Base-by-base conservation (phyloP, 2,888 invertebrate genomes). In the Diarsia rubi region DNA sequence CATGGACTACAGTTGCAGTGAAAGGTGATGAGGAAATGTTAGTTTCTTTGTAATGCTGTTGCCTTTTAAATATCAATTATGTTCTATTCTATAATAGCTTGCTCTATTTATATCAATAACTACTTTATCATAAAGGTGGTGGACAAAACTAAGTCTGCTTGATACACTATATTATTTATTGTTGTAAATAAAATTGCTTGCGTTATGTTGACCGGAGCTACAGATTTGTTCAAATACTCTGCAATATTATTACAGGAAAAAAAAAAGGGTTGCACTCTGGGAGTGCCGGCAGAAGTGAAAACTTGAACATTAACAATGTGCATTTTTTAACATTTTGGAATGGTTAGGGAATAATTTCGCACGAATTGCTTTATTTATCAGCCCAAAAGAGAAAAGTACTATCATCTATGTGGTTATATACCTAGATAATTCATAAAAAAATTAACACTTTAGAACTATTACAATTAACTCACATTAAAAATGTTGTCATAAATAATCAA, bases 11-110 rank as follows among this genome's bases (percentile, higher is more conserved):
- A 37, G 37, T 37, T 63, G 0, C 8, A 76, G 63, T 70, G 54
- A 70, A 77, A 77, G 42, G 42, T 59, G 70, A 59, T 76, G 57
- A 44, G 0, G 76, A 62, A 54, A 69, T 75, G 8, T 42, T 42
- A 21, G 47, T 47, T 44, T 42, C 31, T 75, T 44, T 47, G 45
- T 21, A 60, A 75, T 37, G 24, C 27, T 62, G 8, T 52, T 60
- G 78, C 27, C 12, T 52, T 49, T 44, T 66, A 31, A n/a, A 24
- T 44, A 45, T 37, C 24, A 45, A 52, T 21, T n/a, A 31, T 37
- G 6, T 68, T 31, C 4, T 71, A 45, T 79, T 70, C 71, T n/a
- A 16, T 19, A 45, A 12, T 45, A 19, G 6, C 9, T 59, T 4
- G 19, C 19, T 42, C 21, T 31, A 44, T 14, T 42, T 44, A 31